Evolutionary conservation across 2,797 vertebrate species (phyloP), one percentile per base, ranked within the genome.

Genomic region (Selene dorsalis): DNA sequence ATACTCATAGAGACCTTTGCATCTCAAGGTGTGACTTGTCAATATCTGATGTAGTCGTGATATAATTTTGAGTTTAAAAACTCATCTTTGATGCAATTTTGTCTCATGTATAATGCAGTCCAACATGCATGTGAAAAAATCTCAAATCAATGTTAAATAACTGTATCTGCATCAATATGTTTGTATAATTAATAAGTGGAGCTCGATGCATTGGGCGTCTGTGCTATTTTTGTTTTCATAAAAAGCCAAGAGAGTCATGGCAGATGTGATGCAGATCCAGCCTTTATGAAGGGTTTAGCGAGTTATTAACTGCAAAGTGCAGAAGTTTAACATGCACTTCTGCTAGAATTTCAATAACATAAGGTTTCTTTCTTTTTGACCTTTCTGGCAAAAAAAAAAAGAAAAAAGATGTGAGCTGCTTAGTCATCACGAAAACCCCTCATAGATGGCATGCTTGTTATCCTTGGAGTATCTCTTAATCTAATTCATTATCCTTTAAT

Each of bases 111-210:
- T 45, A 56, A 60, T 47, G 10, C n/a, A 43, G 20, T 11, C 17
- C 20, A 52, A 13, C 20, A 52, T 68, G 64, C 43, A 48, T 59
- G 67, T 70, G 45, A 59, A 64, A 50, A 45, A 17, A 75, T 13
- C 47, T 38, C 24, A 65, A 53, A 82, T 88, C 2, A 84, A 84
- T 89, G 74, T 90, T 89, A 35, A 35, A 35, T 35, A 35, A 35
- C 32, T 35, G 32, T 8, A 35, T 35, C 16, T 57, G 62, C 79
- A 65, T 90, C 78, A 30, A 65, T 73, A 43, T 39, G 35, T 81
- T 28, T 68, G 62, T 73, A 88, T 89, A 86, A 89, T 93, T 90
- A 68, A 93, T 89, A 77, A 84, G 53, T 26, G 47, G 17, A 28
- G 2, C 39, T 41, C 22, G 60, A 75, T 62, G 64, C 48, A 48